Conservation (phyloP, 2,888 invertebrate genomes). For the Rugalucina vietnamica region DNA sequence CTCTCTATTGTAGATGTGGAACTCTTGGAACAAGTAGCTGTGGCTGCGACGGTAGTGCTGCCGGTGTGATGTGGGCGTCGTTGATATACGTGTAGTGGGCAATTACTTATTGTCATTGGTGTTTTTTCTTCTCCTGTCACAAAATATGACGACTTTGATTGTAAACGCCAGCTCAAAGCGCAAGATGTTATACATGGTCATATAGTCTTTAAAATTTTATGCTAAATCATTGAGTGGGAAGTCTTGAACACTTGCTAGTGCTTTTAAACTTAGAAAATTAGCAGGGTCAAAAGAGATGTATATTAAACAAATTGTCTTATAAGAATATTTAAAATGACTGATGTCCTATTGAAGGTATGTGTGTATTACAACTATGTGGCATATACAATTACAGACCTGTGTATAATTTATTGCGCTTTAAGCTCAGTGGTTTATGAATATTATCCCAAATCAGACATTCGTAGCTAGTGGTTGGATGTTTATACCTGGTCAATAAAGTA, state of each 20-base stretch:
- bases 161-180: neutral
- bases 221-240: too few species aligned
- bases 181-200: neutral
- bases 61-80: neutral
- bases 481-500: neutral
- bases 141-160: constrained; percentile 4
- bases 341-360: too few species aligned
- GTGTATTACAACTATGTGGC: too few species aligned
- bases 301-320: too few species aligned
- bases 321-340: too few species aligned
- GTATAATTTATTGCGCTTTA: constrained; percentile 5
- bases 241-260: too few species aligned
- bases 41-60: neutral
- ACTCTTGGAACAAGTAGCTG: constrained; percentile 61
- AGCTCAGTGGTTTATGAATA: neutral
- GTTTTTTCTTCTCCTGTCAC: neutral
- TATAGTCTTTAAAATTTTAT: too few species aligned
- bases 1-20: constrained; percentile 66
- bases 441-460: constrained; percentile 6
- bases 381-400: too few species aligned
- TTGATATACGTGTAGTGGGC: neutral
- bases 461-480: constrained; percentile 3
- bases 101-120: constrained; percentile 3
- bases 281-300: too few species aligned
- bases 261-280: too few species aligned